Evolutionary conservation across 2,113 vertebrate species (phyloP).

Genomic region (Chauna torquata): DNA sequence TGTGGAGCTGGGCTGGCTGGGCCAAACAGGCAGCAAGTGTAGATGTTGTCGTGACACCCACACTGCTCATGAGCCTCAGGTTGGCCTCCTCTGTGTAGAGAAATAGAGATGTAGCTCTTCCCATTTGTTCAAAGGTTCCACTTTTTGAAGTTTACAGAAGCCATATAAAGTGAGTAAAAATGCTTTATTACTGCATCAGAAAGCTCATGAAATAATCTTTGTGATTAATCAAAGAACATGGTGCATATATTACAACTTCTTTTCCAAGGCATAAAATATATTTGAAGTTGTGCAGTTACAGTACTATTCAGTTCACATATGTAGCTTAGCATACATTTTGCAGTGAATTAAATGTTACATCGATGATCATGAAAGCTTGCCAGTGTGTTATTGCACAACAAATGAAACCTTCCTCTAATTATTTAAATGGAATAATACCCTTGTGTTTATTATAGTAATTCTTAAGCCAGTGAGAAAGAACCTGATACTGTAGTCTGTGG

Average conservation of each 20-base stretch:
- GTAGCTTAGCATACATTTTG: not conserved
- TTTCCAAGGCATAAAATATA: not conserved
- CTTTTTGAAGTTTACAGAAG: not conserved
- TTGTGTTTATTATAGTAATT: not conserved
- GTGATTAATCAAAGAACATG: not conserved
- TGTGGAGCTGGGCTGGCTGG: not conserved
- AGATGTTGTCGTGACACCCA: not conserved
- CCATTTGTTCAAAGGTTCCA: not conserved
- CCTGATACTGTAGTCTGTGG: not conserved
- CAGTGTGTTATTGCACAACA: not conserved
- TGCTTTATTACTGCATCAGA: not conserved
- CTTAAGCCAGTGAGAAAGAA: not conserved
- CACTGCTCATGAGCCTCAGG: accelerated
- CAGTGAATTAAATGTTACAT: not conserved
- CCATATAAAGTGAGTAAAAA: not conserved
- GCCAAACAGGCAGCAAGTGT: not conserved
- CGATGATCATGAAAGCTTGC: not conserved
- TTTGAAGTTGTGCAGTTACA: not conserved
- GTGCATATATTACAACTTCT: not conserved
- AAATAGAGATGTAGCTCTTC: not conserved
- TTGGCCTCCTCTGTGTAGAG: no score
- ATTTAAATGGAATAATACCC: not conserved
- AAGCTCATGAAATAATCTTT: not conserved
- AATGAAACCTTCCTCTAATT: not conserved
- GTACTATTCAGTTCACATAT: not conserved